These are phyloP conservation scores for Ctenosaura bakeri DNA, from an alignment of 2,797 vertebrate species.

Conservation along the genomic window DNA sequence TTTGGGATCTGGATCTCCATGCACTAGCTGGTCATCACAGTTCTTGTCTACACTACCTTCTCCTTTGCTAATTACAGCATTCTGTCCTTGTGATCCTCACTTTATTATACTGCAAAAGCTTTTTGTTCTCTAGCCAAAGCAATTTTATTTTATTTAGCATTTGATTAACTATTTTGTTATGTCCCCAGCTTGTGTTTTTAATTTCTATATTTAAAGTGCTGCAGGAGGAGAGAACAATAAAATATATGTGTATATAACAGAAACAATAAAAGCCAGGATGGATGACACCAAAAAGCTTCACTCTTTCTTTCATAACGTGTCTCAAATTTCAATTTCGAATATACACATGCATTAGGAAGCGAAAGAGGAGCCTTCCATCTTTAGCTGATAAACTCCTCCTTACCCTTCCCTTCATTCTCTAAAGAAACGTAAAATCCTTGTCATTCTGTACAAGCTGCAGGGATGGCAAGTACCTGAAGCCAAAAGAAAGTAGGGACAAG, in stretches of 20 bases:
- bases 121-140: conserved; percentile 13
- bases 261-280: conserved; percentile 3
- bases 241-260: neutral
- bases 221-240: conserved; percentile 4
- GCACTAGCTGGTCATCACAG: neutral
- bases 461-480: too few relatives aligned
- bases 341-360: too few relatives aligned
- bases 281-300: neutral
- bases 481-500: too few relatives aligned
- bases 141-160: conserved; percentile 31
- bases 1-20: neutral
- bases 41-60: neutral
- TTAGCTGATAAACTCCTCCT: neutral
- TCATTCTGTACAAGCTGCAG: neutral
- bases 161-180: conserved; percentile 34
- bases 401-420: neutral
- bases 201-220: conserved; percentile 30
- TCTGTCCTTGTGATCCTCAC: neutral
- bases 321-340: neutral
- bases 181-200: conserved; percentile 2
- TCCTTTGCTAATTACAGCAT: neutral
- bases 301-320: neutral
- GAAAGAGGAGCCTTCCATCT: neutral
- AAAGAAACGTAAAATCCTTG: neutral
- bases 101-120: conserved; percentile 9